Percentiles rank a stretch among this genome's conserved stretches.
Conservation (phyloP, 2,797 vertebrate genomes). For the Sandelia bainsii region DNA sequence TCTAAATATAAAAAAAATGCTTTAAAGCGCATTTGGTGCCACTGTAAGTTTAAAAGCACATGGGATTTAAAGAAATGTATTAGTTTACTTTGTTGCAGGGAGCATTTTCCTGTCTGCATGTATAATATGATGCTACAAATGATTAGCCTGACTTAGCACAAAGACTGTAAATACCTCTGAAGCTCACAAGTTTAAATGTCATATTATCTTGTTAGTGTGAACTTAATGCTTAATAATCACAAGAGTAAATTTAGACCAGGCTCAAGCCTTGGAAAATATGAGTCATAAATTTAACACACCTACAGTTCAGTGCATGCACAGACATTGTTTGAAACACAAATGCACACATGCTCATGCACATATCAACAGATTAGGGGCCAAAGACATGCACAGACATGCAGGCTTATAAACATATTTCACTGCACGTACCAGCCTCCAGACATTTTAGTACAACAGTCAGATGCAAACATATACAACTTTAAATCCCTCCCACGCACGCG, state of each 20-base stretch:
- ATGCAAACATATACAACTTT: slow-evolving; percentile 41
- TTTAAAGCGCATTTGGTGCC: too few relatives aligned
- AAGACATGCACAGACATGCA: slow-evolving; percentile 51
- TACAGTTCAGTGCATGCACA: neutral
- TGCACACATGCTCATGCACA: slow-evolving; percentile 36
- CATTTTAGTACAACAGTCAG: slow-evolving; percentile 36
- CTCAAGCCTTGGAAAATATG: neutral
- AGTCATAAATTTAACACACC: neutral
- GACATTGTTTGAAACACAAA: neutral
- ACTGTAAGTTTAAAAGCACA: too few relatives aligned
- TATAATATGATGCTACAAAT: too few relatives aligned
- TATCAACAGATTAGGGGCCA: neutral
- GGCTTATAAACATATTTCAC: slow-evolving; percentile 5
- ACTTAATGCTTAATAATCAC: too few relatives aligned
- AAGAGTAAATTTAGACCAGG: neutral
- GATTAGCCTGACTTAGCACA: too few relatives aligned
- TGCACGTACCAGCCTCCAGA: slow-evolving; percentile 64
- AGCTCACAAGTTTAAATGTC: too few relatives aligned
- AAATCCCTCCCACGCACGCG: slow-evolving; percentile 4
- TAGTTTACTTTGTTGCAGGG: too few relatives aligned
- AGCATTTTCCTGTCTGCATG: too few relatives aligned
- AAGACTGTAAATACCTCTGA: too few relatives aligned
- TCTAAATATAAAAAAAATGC: too few relatives aligned
- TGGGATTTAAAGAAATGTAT: too few relatives aligned
- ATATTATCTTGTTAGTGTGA: too few relatives aligned